Base-by-base conservation (phyloP, 1,140 invertebrate genomes). In the Plectrocnemia conspersa region DNA sequence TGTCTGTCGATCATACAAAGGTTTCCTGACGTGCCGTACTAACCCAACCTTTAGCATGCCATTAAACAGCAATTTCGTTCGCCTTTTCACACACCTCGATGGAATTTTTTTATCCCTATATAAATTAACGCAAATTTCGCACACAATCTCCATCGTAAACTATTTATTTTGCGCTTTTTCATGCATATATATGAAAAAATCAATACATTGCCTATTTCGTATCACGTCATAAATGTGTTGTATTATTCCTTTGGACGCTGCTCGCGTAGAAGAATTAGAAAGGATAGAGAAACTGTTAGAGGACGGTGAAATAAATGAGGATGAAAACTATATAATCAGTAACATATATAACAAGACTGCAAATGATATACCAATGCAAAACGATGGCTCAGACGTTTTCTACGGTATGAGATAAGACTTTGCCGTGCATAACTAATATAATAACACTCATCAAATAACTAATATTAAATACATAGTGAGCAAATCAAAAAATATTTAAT, bases 1-100 rank as follows among this genome's bases (percentile, higher is more conserved):
- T 0, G 58, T 60, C 0, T 73, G 71, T 29, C 48, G 41, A 7
- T 32, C 54, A 10, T 59, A 57, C 45, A 63, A 53, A 60, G 61
- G 54, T 60, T 23, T 15, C n/a, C n/a, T n/a, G n/a, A n/a, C n/a
- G n/a, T n/a, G n/a, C n/a, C n/a, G n/a, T n/a, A n/a, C n/a, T n/a
- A n/a, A n/a, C n/a, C n/a, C n/a, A n/a, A n/a, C n/a, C n/a, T n/a
- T n/a, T n/a, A n/a, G n/a, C n/a, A n/a, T n/a, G n/a, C n/a, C n/a
- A n/a, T n/a, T n/a, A n/a, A n/a, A n/a, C n/a, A n/a, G n/a, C n/a
- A n/a, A n/a, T n/a, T n/a, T n/a, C n/a, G n/a, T n/a, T n/a, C n/a
- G n/a, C n/a, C n/a, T n/a, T n/a, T n/a, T n/a, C n/a, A n/a, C n/a
- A n/a, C n/a, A n/a, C n/a, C n/a, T n/a, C n/a, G n/a, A n/a, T n/a